Evolutionary conservation across 1,140 invertebrate genomes (phyloP).

Genomic region (Hylyphantes graminicola): DNA sequence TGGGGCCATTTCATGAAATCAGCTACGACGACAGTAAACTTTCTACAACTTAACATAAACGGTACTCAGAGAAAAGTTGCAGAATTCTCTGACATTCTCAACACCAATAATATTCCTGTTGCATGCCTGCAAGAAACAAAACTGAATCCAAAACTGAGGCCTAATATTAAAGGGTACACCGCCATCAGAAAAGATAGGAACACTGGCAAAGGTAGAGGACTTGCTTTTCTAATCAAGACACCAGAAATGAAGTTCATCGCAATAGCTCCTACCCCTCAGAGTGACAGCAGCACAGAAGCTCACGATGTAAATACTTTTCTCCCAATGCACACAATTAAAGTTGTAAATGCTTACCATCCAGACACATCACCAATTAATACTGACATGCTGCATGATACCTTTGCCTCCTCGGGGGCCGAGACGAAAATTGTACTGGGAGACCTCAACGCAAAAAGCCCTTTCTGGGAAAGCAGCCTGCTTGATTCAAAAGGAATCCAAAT

Average conservation of each 20-base stretch:
- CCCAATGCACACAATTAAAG: not conserved
- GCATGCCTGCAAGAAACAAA: not conserved
- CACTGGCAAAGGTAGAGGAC: not conserved
- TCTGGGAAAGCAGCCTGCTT: not conserved
- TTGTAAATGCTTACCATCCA: not conserved
- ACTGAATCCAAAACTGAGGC: not conserved
- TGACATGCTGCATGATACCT: not conserved
- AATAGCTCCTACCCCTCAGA: not conserved
- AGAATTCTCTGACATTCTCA: not conserved
- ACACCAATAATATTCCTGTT: not conserved
- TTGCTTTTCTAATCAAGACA: not conserved
- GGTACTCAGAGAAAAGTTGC: not conserved
- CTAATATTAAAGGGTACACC: not conserved
- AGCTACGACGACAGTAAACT: not conserved
- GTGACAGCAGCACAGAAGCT: not conserved
- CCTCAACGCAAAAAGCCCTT: slow-evolving; percentile 1
- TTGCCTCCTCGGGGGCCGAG: not conserved
- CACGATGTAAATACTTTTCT: not conserved
- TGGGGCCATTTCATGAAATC: not conserved
- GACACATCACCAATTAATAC: not conserved
- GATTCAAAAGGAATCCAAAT: not conserved
- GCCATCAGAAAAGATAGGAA: not conserved
- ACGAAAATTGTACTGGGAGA: not conserved
- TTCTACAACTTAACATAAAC: not conserved
- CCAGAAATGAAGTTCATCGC: not conserved